Evolutionary conservation across 53 echinoderm and acorn worm species (phyloP).

Genomic region (Temnopleurus reevesii): DNA sequence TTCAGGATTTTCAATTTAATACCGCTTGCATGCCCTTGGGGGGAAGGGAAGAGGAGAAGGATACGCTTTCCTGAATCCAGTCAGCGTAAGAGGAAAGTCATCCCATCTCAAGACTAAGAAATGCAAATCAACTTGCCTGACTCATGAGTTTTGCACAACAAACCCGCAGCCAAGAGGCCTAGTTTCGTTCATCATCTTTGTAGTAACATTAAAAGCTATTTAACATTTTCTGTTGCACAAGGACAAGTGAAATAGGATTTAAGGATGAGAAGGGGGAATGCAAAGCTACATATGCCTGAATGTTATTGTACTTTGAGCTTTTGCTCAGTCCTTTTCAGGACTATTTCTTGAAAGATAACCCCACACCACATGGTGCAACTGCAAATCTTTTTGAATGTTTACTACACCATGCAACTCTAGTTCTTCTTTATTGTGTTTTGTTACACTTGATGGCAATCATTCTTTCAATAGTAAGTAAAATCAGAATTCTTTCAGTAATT

Average conservation of each 20-base stretch:
- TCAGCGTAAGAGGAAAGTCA: background rate
- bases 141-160: background rate
- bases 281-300: no score
- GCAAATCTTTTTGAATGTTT: no score
- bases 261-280: no score
- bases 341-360: no score
- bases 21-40: conserved; percentile 19
- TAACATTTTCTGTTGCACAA: background rate
- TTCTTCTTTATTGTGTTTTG: no score
- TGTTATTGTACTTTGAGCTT: no score
- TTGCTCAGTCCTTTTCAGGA: no score
- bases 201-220: conserved; percentile 21
- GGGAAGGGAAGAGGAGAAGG: background rate
- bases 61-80: background rate
- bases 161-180: background rate
- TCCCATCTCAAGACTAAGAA: background rate
- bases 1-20: conserved; percentile 2
- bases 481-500: no score
- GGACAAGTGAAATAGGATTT: background rate
- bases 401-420: no score
- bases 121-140: conserved; percentile 29
- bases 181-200: background rate
- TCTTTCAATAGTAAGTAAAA: no score
- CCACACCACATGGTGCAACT: no score
- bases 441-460: no score